Evolutionary conservation across 2,888 invertebrate genomes (phyloP), one percentile per base, ranked within the genome.

Genomic region (Galeruca laticollis): DNA sequence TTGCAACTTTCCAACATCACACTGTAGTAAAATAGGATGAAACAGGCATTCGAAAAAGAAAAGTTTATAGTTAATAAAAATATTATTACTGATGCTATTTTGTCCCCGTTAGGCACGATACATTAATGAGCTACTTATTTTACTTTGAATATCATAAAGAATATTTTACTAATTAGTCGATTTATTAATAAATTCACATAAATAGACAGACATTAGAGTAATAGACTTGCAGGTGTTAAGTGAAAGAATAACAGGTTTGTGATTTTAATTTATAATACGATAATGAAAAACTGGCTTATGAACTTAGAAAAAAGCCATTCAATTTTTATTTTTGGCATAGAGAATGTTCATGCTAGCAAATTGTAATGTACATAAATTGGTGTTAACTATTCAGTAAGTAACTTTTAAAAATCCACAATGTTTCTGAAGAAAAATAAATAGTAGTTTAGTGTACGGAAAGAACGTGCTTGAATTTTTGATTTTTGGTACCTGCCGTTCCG

Each of bases 401-500:
- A 66, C 37, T 60, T 59, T 51, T 26, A 57, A 69, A 33, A 64
- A 66, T 62, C 67, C 68, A 71, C 66, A 73, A 70, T 74, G 70
- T 70, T 70, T 51, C 64, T 60, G 63, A 72, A 70, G 57, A 68
- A 61, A 69, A 60, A 63, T 51, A 52, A 72, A 68, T 69, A 66
- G 68, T 33, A 37, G 52, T 68, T 56, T 40, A 60, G 59, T 63
- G 69, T 70, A 72, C 70, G 62, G 71, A 72, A 60, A 63, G 68
- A 54, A 72, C 73, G 73, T 70, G 73, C 73, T 68, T 56, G 63
- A 47, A 33, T 47, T 65, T 66, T 62, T 51, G 57, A 54, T 65
- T 59, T 51, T 52, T 51, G 80, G 91, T 95, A 97, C 97, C 97
- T 95, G 97, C 97, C 82, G 97, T 97, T 90, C 97, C 97, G 90